Evolutionary conservation across 1,140 invertebrate genomes (phyloP), one percentile per base, ranked within the genome.

Genomic region (Drosophila bocki): DNA sequence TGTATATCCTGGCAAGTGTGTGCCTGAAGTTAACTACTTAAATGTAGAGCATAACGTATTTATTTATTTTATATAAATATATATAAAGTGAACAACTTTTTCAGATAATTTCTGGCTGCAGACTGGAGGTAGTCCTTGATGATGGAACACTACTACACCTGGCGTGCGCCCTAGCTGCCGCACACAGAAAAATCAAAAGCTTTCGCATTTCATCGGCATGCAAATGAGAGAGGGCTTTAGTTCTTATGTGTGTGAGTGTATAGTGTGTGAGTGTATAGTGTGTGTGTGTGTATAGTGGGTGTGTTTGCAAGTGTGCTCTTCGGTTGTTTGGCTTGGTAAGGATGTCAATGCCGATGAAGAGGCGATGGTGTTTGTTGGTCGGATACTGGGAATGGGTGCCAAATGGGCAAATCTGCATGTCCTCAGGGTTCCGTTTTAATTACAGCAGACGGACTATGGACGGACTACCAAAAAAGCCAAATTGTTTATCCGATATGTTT

Each of bases 401-500:
- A 56, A 56, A 56, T 39, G 53, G 53, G 53, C 35, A 56, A 56
- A 56, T 56, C 53, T 56, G 53, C 35, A 56, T 56, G 53, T 56
- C 53, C 53, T 56, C 53, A 56, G 53, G 53, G 53, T 56, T 56
- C 53, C 53, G 53, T 56, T 56, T 56, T 56, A 56, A 56, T 56
- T 56, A 56, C 53, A 56, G 53, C 53, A 26, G 13, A 7, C 35
- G 53, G 53, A 56, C 53, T 3, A 9, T 15, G 53, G 35, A 56
- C 35, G 53, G 53, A 56, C 53, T 39, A 56, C 4, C 53, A 39
- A 39, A 51, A 56, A 56, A 56, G 53, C 53, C 53, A 54, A 54
- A 54, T 54, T 54, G 53, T 54, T 54, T 54, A 54, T 54, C 53
- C 53, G 53, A 56, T 56, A 56, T 56, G 51, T 37, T 37, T 19